phyloP scores from a whole-genome alignment of 2,888 invertebrate genomes.

The Thereva unica region DNA sequence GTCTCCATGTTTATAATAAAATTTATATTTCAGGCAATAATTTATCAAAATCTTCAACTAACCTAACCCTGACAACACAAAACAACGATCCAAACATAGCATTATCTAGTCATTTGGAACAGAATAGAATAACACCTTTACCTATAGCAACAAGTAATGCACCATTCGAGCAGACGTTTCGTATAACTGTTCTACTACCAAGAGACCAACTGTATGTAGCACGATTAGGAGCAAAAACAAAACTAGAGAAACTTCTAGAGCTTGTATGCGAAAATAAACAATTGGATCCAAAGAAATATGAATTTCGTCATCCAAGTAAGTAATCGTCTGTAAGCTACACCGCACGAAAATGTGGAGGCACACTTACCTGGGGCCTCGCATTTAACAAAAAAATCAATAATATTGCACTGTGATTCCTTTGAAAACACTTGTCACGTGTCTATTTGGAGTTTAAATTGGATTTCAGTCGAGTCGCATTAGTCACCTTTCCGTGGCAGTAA shows the following conservation, averaged over 20 bases:
- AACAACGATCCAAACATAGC: slow-evolving; percentile 26
- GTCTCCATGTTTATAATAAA: too few relatives aligned
- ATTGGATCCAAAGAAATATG: slow-evolving; percentile 73
- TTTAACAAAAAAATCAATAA: slow-evolving; percentile 13
- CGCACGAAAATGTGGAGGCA: background rate
- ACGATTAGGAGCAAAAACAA: slow-evolving; percentile 71
- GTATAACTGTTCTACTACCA: slow-evolving; percentile 71
- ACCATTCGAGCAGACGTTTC: slow-evolving; percentile 58
- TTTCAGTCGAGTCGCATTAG: slow-evolving; percentile 11
- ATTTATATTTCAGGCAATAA: slow-evolving; percentile 36
- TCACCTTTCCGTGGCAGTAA: background rate
- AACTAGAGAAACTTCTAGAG: slow-evolving; percentile 69
- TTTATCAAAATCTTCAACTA: slow-evolving; percentile 43
- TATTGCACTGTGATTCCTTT: slow-evolving; percentile 10
- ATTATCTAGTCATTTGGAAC: slow-evolving; percentile 56
- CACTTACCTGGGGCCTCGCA: background rate
- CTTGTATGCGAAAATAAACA: slow-evolving; percentile 78
- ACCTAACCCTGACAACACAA: slow-evolving; percentile 33
- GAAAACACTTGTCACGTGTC: too few relatives aligned
- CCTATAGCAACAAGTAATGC: slow-evolving; percentile 56
- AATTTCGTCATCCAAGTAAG: slow-evolving; percentile 75
- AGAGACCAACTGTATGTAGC: slow-evolving; percentile 79
- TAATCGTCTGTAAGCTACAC: background rate
- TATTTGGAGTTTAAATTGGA: slow-evolving; percentile 17
- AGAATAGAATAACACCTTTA: slow-evolving; percentile 56